A percentile compares a stretch with the other conserved stretches of the same genome.
phyloP scores from a whole-genome alignment of 2,888 invertebrate genomes.

The Caenorhabditis wallacei region DNA sequence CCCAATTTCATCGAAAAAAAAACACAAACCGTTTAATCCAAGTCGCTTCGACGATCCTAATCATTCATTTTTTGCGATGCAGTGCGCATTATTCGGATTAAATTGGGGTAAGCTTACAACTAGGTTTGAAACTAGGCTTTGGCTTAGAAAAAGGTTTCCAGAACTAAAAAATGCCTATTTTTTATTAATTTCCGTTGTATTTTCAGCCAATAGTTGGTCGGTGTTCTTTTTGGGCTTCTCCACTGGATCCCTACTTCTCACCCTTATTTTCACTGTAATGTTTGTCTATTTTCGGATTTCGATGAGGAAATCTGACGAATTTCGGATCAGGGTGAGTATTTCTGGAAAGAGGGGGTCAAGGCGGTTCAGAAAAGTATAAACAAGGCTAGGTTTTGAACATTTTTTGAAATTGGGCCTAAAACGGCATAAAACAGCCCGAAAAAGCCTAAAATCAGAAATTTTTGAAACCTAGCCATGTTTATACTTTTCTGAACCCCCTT shows the following conservation, averaged over 20 bases:
- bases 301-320: constrained; percentile 45
- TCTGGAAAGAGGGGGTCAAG: not conserved
- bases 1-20: constrained; percentile 5
- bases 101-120: constrained; percentile 47
- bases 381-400: too few relatives aligned
- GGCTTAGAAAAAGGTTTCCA: too few relatives aligned
- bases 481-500: too few relatives aligned
- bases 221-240: constrained; percentile 61
- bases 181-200: not conserved
- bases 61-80: constrained; percentile 2
- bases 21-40: constrained; percentile 6
- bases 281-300: constrained; percentile 49
- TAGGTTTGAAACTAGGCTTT: not conserved
- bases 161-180: too few relatives aligned
- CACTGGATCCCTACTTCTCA: constrained; percentile 37
- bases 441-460: too few relatives aligned
- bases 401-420: too few relatives aligned
- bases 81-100: constrained; percentile 52
- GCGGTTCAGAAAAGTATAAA: too few relatives aligned
- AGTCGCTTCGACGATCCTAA: not conserved
- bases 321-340: constrained; percentile 48
- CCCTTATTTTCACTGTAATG: constrained; percentile 38
- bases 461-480: too few relatives aligned
- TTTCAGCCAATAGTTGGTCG: constrained; percentile 65
- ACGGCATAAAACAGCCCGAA: too few relatives aligned